A percentile compares a stretch with the other conserved stretches of the same genome.
Evolutionary conservation across 2,797 vertebrate species (phyloP).

Genomic region (Tragopan temminckii): DNA sequence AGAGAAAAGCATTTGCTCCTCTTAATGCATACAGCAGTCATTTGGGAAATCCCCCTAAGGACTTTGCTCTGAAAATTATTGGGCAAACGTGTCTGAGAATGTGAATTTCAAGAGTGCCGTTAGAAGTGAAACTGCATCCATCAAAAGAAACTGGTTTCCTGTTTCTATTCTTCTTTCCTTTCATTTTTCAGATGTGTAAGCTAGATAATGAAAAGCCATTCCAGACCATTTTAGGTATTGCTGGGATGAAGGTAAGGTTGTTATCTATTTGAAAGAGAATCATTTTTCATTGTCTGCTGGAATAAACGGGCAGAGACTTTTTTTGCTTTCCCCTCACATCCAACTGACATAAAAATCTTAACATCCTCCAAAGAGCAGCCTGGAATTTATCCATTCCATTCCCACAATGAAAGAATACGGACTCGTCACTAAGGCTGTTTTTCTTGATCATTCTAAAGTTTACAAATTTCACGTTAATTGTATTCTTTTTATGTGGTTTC

Average conservation of each 20-base stretch:
- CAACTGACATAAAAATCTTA: conserved; percentile 43
- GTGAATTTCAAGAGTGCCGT: conserved; percentile 23
- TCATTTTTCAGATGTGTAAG: conserved; percentile 64
- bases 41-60: conserved; percentile 67
- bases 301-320: conserved; percentile 18
- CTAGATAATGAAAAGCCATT: conserved; percentile 65
- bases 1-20: conserved; percentile 15
- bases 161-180: conserved; percentile 42
- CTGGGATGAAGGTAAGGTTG: conserved; percentile 49
- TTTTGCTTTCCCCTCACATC: conserved; percentile 50
- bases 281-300: conserved; percentile 57
- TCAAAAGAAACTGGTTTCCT: conserved; percentile 53
- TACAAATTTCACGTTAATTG: neutral
- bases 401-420: neutral
- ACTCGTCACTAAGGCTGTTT: neutral
- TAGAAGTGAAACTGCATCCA: conserved; percentile 61
- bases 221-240: conserved; percentile 54
- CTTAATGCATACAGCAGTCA: conserved; percentile 24
- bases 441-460: neutral
- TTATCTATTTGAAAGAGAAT: conserved; percentile 53
- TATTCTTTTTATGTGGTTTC: neutral
- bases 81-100: conserved; percentile 40
- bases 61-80: conserved; percentile 48
- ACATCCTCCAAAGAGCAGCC: conserved; percentile 14
- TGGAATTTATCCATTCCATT: conserved; percentile 13